phyloP scores from a whole-genome alignment of 1,140 invertebrate genomes.

The Pseudobourletiella spinata region DNA sequence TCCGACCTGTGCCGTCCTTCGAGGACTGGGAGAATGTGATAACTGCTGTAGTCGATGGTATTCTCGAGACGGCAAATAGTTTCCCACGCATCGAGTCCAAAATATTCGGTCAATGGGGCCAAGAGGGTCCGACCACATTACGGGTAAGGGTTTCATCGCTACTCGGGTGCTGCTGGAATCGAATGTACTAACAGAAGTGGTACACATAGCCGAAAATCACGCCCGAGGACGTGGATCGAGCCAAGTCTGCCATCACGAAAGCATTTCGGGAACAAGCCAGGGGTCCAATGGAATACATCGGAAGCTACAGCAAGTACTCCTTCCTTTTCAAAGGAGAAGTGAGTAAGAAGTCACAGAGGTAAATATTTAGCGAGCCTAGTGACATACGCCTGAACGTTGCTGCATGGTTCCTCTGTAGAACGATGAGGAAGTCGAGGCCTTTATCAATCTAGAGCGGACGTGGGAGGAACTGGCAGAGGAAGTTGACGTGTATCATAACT shows the following conservation, averaged over 20 bases:
- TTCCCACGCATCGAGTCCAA: constrained; percentile 31
- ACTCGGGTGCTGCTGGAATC: neutral
- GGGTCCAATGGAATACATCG: constrained; percentile 56
- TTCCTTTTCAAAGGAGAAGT: constrained; percentile 67
- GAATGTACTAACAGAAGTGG: neutral
- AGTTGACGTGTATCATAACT: constrained; percentile 55
- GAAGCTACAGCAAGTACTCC: constrained; percentile 72
- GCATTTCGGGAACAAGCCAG: constrained; percentile 60
- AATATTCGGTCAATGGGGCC: constrained; percentile 33
- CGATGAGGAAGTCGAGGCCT: constrained; percentile 20
- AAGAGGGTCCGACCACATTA: neutral
- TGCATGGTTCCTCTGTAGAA: constrained; percentile 29
- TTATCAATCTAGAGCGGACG: constrained; percentile 17
- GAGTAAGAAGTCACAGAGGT: constrained; percentile 11
- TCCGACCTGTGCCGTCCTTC: constrained; percentile 29
- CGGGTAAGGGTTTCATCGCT: constrained; percentile 15
- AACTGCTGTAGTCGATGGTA: constrained; percentile 21
- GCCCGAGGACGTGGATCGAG: constrained; percentile 50
- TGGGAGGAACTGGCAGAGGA: constrained; percentile 40
- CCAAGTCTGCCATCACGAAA: constrained; percentile 47
- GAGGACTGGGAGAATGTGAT: constrained; percentile 33
- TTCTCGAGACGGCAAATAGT: constrained; percentile 28
- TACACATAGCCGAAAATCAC: constrained; percentile 55
- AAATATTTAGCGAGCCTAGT: too few relatives aligned
- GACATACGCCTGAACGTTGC: too few relatives aligned